Conservation (phyloP, 1,140 invertebrate genomes). For the Metaphire vulgaris region DNA sequence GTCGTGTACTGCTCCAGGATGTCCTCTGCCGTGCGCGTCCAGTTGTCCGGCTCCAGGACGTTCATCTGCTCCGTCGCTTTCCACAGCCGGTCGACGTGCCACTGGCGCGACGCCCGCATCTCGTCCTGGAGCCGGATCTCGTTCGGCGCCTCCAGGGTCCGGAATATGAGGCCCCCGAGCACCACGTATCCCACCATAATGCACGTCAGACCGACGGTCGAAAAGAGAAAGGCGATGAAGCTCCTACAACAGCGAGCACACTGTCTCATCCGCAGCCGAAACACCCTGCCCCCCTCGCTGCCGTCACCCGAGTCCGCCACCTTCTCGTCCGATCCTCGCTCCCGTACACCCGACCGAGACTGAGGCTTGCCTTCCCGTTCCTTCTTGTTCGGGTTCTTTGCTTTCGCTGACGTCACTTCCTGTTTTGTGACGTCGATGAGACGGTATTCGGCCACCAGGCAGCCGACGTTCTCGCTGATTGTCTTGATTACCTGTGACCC, state of each 20-base stretch:
- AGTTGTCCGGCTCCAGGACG: conserved; percentile 25
- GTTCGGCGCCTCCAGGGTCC: conserved; percentile 71
- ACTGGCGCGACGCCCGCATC: not conserved
- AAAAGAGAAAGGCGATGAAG: conserved; percentile 84
- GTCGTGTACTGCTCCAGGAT: conserved; percentile 25
- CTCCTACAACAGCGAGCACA: conserved; percentile 58
- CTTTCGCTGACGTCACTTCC: no score
- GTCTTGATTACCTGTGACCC: no score
- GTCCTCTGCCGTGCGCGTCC: conserved; percentile 22
- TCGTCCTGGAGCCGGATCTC: conserved; percentile 37
- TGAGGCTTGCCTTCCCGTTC: no score
- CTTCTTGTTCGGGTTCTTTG: no score
- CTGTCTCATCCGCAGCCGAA: conserved; percentile 15
- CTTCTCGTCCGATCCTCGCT: no score
- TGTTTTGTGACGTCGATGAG: no score
- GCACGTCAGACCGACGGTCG: conserved; percentile 81
- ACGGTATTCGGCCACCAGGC: no score
- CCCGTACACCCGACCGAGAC: no score
- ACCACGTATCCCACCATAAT: conserved; percentile 82
- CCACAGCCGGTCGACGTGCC: conserved; percentile 25
- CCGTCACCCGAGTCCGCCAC: no score
- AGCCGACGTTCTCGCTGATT: no score
- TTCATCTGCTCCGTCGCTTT: conserved; percentile 23
- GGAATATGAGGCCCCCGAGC: conserved; percentile 80
- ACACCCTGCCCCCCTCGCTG: no score